Evolutionary conservation across 2,888 invertebrate genomes (phyloP), one percentile per base, ranked within the genome.

Genomic region (Synanthedon myopaeformis): DNA sequence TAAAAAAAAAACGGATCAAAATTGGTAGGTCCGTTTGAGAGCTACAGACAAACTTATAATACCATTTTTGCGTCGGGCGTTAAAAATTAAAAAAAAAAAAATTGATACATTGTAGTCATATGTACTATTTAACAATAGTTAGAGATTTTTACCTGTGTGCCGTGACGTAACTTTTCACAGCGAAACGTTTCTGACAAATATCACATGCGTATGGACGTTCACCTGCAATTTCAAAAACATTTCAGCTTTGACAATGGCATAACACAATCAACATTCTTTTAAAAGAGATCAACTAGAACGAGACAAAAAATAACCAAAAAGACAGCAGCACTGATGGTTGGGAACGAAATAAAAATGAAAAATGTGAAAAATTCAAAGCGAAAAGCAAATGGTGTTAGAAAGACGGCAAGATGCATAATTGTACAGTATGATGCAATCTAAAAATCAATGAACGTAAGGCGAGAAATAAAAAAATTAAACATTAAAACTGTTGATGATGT

Each of bases 131-230:
- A 35, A 35, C 35, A 35, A 35, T 3, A 8, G 35, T 35, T 35
- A 10, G 35, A 35, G 35, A 35, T 35, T 13, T 57, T 66, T 66
- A 89, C 90, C 90, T 91, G 76, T 94, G 94, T 51, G 94, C 93
- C 59, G 92, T 92, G 55, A 94, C 92, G 69, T 94, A 94, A 70
- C 93, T 93, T 79, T 94, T 94, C 59, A 94, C 94, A 49, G 94
- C 93, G 76, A 94, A 94, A 66, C 92, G 89, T 82, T 94, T 94
- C 72, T 92, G 90, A 78, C 94, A 94, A 66, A 93, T 91, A 82
- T 93, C 92, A 84, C 94, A 94, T 61, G 92, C 91, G 69, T 93
- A 94, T 42, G 94, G 94, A 57, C 93, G 89, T 78, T 93, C 92
- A 63, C 94, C 94, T 89, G 76, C 62, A 79, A 80, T 53, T 58